Conservation (phyloP, 2,888 invertebrate genomes). For the Agrotis ipsilon region DNA sequence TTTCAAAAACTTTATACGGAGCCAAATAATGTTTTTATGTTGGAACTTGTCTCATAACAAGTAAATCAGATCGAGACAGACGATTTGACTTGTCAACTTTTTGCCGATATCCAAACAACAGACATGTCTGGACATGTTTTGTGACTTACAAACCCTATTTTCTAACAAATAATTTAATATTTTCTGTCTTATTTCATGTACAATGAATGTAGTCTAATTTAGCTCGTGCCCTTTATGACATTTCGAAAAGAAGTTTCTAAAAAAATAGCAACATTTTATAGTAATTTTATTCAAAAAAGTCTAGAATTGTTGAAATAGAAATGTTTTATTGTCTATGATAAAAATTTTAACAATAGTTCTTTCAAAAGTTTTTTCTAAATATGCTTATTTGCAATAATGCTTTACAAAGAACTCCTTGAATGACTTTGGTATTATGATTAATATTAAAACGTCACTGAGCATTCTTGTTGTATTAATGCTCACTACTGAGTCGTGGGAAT, state of each 20-base stretch:
- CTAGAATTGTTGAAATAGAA: conserved; percentile 25
- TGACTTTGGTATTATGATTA: conserved; percentile 40
- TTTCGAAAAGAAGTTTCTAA: background rate
- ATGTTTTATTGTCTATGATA: conserved; percentile 47
- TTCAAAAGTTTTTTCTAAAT: conserved; percentile 33
- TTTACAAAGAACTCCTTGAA: conserved; percentile 29
- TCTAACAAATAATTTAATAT: background rate
- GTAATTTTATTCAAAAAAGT: conserved; percentile 11
- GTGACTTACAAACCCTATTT: background rate
- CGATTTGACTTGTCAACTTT: background rate
- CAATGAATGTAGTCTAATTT: conserved; percentile 3
- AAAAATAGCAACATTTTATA: conserved; percentile 9
- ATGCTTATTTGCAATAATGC: conserved; percentile 30
- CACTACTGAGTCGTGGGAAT: too few relatives aligned
- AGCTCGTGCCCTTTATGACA: background rate
- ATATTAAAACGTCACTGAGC: conserved; percentile 1
- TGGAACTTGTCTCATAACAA: too few relatives aligned
- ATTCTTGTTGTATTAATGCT: too few relatives aligned
- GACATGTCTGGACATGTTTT: background rate
- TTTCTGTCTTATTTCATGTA: background rate
- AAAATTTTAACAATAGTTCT: conserved; percentile 31
- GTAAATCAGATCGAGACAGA: background rate
- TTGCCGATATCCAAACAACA: too few relatives aligned
- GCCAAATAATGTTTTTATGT: too few relatives aligned
- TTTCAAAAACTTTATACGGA: too few relatives aligned